Evolutionary conservation across 2,888 invertebrate genomes (phyloP).

Genomic region (Erpobdella octoculata): DNA sequence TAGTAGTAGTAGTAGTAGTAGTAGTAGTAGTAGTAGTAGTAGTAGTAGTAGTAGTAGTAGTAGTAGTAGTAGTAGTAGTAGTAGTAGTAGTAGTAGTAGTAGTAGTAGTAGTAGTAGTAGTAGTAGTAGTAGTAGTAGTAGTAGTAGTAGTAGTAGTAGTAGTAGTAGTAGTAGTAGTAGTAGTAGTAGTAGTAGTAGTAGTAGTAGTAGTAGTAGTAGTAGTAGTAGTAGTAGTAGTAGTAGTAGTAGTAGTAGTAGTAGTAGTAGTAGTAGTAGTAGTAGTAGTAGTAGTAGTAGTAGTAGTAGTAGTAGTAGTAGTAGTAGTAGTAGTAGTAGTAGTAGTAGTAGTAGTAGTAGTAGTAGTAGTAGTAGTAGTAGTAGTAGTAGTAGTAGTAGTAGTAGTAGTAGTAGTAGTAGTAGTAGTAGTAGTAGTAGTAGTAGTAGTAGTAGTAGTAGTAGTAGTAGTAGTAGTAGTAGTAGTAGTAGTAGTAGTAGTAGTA

Average conservation of each 20-base stretch:
- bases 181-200: slow-evolving; percentile 2
- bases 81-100: slow-evolving; percentile 14
- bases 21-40: slow-evolving; percentile 19
- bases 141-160: slow-evolving; percentile 18
- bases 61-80: slow-evolving; percentile 12
- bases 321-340: slow-evolving; percentile 6
- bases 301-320: not conserved
- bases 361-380: not conserved
- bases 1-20: slow-evolving; percentile 19
- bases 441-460: slow-evolving; percentile 13
- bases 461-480: slow-evolving; percentile 5
- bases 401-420: slow-evolving; percentile 5
- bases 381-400: slow-evolving; percentile 6
- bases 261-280: slow-evolving; percentile 6
- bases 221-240: slow-evolving; percentile 6
- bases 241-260: not conserved
- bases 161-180: slow-evolving; percentile 8
- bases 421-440: not conserved
- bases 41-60: slow-evolving; percentile 14
- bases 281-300: slow-evolving; percentile 5
- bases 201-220: slow-evolving; percentile 2
- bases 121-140: slow-evolving; percentile 12
- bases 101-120: slow-evolving; percentile 14
- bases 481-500: not conserved
- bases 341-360: slow-evolving; percentile 5